Evolutionary conservation across 2,888 invertebrate species (phyloP).

Genomic region (Amaurobius ferox): DNA sequence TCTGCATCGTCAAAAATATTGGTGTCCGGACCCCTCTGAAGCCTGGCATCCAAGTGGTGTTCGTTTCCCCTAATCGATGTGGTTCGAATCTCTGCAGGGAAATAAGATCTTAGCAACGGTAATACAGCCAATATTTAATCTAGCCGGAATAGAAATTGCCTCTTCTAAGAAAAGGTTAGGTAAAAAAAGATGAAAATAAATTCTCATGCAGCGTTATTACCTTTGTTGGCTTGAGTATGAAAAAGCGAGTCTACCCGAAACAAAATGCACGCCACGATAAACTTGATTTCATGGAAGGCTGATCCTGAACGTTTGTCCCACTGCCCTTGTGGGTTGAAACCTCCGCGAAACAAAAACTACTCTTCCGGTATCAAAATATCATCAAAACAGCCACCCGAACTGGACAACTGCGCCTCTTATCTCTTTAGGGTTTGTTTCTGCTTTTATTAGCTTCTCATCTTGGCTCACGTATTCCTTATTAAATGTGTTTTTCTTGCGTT

Average conservation of each 20-base stretch:
- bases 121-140: too few relatives aligned
- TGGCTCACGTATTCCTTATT: conserved; percentile 2
- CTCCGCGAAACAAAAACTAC: too few relatives aligned
- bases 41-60: too few relatives aligned
- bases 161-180: conserved; percentile 17
- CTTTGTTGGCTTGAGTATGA: conserved; percentile 7
- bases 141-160: too few relatives aligned
- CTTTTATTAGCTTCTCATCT: neutral
- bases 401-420: neutral
- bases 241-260: conserved; percentile 22
- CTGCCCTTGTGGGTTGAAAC: conserved; percentile 64
- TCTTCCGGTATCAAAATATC: conserved; percentile 54
- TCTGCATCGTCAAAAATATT: too few relatives aligned
- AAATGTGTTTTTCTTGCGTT: neutral
- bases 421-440: neutral
- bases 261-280: conserved; percentile 38
- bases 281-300: conserved; percentile 52
- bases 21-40: too few relatives aligned
- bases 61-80: too few relatives aligned
- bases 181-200: neutral
- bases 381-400: conserved; percentile 8
- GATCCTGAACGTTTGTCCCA: conserved; percentile 65
- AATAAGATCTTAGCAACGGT: too few relatives aligned
- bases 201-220: neutral
- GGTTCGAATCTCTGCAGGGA: too few relatives aligned